Evolutionary conservation across 2,888 invertebrate genomes (phyloP).

Genomic region (Anagyrus pseudococci): DNA sequence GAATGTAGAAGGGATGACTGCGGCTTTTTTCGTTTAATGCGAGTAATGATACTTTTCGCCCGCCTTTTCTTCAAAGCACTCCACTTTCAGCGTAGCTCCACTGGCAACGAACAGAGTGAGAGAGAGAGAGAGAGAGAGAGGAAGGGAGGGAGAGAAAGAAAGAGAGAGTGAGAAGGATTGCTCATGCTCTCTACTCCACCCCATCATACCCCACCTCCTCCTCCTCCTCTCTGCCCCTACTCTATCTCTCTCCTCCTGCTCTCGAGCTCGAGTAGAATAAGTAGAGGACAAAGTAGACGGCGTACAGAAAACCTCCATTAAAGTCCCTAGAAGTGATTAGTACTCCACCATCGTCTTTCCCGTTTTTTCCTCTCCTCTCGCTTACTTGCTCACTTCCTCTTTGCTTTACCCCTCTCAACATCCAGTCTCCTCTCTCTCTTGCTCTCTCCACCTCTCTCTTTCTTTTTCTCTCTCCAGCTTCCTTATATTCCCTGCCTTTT

Average conservation of each 20-base stretch:
- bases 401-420: slow-evolving; percentile 30
- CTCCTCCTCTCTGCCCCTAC: too few species aligned
- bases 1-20: slow-evolving; percentile 39
- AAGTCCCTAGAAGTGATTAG: slow-evolving; percentile 62
- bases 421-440: too few species aligned
- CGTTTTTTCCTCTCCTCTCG: slow-evolving; percentile 31
- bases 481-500: not conserved
- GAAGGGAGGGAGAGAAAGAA: slow-evolving; percentile 13
- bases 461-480: slow-evolving; percentile 29
- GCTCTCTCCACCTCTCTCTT: slow-evolving; percentile 30
- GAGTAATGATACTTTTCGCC: slow-evolving; percentile 55
- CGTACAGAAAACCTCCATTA: slow-evolving; percentile 63
- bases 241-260: too few species aligned
- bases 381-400: slow-evolving; percentile 37
- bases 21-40: slow-evolving; percentile 57
- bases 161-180: slow-evolving; percentile 28
- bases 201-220: too few species aligned
- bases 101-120: too few species aligned
- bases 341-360: slow-evolving; percentile 47
- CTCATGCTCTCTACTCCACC: too few species aligned
- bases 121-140: slow-evolving; percentile 25
- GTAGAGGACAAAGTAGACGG: slow-evolving; percentile 61
- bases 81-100: slow-evolving; percentile 44
- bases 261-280: slow-evolving; percentile 52
- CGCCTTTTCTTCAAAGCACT: slow-evolving; percentile 55